A percentile compares a stretch with the other conserved stretches of the same genome.
Evolutionary conservation across 2,888 invertebrate genomes (phyloP).

Genomic region (Mythimna albipuncta): DNA sequence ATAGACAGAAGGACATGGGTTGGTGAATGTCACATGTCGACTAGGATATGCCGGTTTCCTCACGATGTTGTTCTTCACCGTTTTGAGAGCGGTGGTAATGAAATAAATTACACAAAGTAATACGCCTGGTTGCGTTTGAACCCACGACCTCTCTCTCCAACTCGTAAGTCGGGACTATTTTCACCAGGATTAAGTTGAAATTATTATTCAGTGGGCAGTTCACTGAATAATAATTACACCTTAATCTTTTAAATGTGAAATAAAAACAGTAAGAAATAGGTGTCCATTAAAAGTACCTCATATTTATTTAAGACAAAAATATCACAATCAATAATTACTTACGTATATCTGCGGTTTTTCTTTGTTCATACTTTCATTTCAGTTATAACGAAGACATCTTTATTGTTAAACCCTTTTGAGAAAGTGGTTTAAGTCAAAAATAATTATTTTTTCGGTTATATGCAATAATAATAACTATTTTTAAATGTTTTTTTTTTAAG

Average conservation of each 20-base stretch:
- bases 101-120: too few relatives aligned
- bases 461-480: neutral
- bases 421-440: conserved; percentile 34
- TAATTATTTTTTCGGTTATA: neutral
- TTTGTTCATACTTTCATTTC: conserved; percentile 35
- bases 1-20: too few relatives aligned
- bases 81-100: too few relatives aligned
- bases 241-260: neutral
- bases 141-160: too few relatives aligned
- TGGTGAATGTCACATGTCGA: too few relatives aligned
- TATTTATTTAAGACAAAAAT: conserved; percentile 20
- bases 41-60: too few relatives aligned
- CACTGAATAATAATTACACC: neutral
- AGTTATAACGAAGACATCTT: conserved; percentile 51
- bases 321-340: conserved; percentile 12
- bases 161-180: too few relatives aligned
- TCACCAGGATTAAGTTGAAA: too few relatives aligned
- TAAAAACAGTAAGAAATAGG: neutral
- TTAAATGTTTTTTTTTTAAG: too few relatives aligned
- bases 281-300: conserved; percentile 15
- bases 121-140: too few relatives aligned
- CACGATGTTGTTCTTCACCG: too few relatives aligned
- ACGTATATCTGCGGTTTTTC: conserved; percentile 6
- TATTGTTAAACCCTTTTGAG: conserved; percentile 15
- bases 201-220: too few relatives aligned